Base-by-base conservation (phyloP, 2,797 vertebrate species). In the Nothura maculosa region DNA sequence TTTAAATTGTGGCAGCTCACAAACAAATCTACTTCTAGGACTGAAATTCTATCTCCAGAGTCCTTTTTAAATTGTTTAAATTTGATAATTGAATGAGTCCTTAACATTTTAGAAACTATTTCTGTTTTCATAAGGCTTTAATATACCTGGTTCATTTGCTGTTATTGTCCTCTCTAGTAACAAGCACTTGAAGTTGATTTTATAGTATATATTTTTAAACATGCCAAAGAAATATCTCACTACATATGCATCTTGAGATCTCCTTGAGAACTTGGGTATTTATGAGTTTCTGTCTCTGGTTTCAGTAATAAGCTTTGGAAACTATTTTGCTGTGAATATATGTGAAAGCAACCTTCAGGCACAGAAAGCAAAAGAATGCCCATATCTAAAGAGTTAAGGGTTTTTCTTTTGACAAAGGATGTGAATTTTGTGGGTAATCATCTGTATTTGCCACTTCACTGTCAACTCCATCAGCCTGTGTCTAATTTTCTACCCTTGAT, bases 81-180 rank as follows among this genome's bases (percentile, higher is more conserved):
- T 85, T 87, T 91, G 61, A 55, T 90, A 93, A 92, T 62, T 70
- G 72, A 88, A 11, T 30, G 61, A 93, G 28, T 90, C 78, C 81
- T 89, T 89, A 94, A 89, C 81, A 94, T 92, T 92, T 93, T 9
- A 89, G 74, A 85, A 77, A 45, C 21, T 61, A 25, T 72, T 93
- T 84, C 67, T 84, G 67, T 79, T 94, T 93, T 76, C 55, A 89
- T 54, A 5, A 63, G 58, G 34, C 67, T 92, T 92, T 89, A 43
- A 89, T 34, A 69, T 15, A 85, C 58, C 89, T 11, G 55, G 30
- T 75, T 85, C 74, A 76, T 13, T 81, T 86, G 50, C 34, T 25
- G 36, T 50, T 86, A 50, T 52, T 64, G 25, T 62, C 36, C 16
- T 88, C 69, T 55, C 66, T 9, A 85, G 16, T 47, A 75, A 74